phyloP scores from a whole-genome alignment of 2,888 invertebrate species.

The Melipona bicolor region DNA sequence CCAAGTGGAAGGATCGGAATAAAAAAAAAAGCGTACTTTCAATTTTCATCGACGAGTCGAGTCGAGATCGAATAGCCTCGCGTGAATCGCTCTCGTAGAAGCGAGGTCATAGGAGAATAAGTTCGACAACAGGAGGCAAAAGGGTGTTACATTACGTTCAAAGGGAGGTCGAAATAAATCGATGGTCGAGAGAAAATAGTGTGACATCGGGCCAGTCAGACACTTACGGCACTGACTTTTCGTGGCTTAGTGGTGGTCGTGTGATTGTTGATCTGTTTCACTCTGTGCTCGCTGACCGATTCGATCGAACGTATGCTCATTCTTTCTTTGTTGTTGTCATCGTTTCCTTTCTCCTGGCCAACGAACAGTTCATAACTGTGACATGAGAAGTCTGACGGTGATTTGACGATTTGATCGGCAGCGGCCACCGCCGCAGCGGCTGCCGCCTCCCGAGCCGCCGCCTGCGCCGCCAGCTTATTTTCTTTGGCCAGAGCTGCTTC shows the following conservation, averaged over 20 bases:
- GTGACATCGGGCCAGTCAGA: conserved; percentile 35
- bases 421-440: conserved; percentile 81
- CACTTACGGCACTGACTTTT: conserved; percentile 96
- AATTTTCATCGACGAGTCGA: conserved; percentile 65
- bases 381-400: conserved; percentile 96
- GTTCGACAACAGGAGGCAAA: conserved; percentile 49
- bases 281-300: conserved; percentile 93
- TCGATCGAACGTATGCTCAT: conserved; percentile 96
- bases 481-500: conserved; percentile 91
- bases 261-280: conserved; percentile 82
- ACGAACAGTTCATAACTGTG: conserved; percentile 97
- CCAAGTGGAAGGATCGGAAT: not conserved
- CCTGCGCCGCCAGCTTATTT: conserved; percentile 87
- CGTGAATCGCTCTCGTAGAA: conserved; percentile 67
- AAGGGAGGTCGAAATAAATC: conserved; percentile 41
- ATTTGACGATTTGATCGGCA: conserved; percentile 91
- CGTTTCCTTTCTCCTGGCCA: conserved; percentile 94
- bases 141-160: conserved; percentile 53
- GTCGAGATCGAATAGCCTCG: conserved; percentile 65
- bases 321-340: conserved; percentile 95
- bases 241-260: conserved; percentile 88
- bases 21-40: not conserved
- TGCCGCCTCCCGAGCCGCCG: conserved; percentile 88
- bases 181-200: conserved; percentile 17
- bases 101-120: conserved; percentile 59